Evolutionary conservation across 2,888 invertebrate genomes (phyloP).

Genomic region (Plebejus anna): DNA sequence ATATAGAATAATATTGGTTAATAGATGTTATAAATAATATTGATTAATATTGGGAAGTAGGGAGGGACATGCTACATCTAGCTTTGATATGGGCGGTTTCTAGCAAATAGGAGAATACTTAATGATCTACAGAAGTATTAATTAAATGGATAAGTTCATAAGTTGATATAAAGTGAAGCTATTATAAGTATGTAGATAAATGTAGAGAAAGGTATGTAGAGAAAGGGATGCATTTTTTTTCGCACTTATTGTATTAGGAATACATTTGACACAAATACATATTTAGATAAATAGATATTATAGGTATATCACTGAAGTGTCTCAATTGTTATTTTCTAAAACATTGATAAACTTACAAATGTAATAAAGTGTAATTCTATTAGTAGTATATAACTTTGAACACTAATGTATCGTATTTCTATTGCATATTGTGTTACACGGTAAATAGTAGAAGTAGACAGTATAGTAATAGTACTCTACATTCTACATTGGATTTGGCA

Average conservation of each 20-base stretch:
- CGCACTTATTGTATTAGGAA: background rate
- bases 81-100: background rate
- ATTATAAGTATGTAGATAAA: background rate
- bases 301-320: background rate
- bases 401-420: constrained; percentile 16
- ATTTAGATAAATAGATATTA: background rate
- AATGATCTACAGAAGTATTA: background rate
- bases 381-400: constrained; percentile 11
- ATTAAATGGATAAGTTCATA: background rate
- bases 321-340: background rate
- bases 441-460: background rate
- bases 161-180: background rate
- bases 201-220: background rate
- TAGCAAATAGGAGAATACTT: background rate
- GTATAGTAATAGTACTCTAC: no score
- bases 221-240: background rate
- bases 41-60: constrained; percentile 28
- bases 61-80: background rate
- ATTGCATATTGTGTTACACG: background rate
- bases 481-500: background rate
- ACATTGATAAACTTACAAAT: constrained; percentile 13
- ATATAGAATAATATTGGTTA: constrained; percentile 50
- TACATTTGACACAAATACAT: background rate
- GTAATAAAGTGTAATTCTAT: constrained; percentile 24
- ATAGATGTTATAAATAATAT: constrained; percentile 43